Percentiles rank a stretch among this genome's conserved stretches.
Conservation (phyloP, 2,888 invertebrate genomes). For the Microctonus aethiopoides region DNA sequence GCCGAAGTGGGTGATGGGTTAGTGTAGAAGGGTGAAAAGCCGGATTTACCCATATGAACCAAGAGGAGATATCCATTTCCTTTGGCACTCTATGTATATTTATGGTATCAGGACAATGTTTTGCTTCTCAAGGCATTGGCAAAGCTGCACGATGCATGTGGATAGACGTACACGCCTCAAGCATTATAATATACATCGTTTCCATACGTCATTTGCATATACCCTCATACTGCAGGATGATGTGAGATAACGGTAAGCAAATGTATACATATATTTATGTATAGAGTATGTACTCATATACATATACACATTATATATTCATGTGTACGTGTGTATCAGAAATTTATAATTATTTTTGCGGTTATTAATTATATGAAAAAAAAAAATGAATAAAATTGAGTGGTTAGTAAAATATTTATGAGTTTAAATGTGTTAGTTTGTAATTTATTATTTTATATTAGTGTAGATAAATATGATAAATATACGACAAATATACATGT, state of each 20-base stretch:
- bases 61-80: conserved; percentile 10
- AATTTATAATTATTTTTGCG: too few relatives aligned
- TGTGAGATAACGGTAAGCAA: neutral
- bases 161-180: neutral
- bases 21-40: neutral
- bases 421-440: neutral
- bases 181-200: neutral
- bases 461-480: neutral
- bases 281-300: neutral
- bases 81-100: neutral
- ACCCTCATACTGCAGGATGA: neutral
- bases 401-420: neutral
- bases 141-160: conserved; percentile 3
- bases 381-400: too few relatives aligned
- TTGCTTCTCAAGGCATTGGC: neutral
- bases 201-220: neutral
- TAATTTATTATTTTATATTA: neutral
- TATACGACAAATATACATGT: neutral
- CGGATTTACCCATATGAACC: neutral
- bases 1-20: neutral
- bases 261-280: neutral
- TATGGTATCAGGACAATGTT: neutral
- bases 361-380: too few relatives aligned
- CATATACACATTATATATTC: too few relatives aligned
- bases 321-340: too few relatives aligned